phyloP scores from a whole-genome alignment of 2,113 vertebrate genomes.

The Scolopax mira region DNA sequence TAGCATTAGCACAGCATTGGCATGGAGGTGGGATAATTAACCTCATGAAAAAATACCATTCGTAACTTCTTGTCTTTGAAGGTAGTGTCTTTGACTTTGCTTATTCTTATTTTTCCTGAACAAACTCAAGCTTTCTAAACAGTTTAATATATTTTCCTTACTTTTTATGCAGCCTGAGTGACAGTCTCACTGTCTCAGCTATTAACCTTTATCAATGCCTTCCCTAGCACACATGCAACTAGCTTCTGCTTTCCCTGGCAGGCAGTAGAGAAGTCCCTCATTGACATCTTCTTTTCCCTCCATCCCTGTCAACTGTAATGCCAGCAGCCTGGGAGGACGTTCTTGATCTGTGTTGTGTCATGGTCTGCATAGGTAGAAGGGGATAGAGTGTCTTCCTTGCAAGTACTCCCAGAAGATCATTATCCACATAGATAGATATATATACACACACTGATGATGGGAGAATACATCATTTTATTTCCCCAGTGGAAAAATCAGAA shows the following conservation, averaged over 20 bases:
- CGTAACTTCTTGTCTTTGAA: not conserved
- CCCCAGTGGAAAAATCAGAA: not conserved
- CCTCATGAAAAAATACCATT: not conserved
- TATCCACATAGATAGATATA: not conserved
- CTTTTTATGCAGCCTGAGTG: not conserved
- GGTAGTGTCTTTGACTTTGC: not conserved
- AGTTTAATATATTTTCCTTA: not conserved
- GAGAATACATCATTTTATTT: not conserved
- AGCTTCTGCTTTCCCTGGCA: not conserved
- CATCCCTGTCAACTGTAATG: not conserved
- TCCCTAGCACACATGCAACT: not conserved
- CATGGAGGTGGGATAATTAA: not conserved
- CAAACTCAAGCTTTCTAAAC: not conserved
- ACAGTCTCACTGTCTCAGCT: not conserved
- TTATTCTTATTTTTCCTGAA: not conserved
- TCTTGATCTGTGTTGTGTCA: not conserved
- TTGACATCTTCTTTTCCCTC: not conserved
- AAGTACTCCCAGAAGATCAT: not conserved
- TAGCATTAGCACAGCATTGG: not conserved
- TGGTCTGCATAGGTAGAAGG: not conserved
- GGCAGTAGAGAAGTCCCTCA: not conserved
- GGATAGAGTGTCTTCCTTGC: not conserved
- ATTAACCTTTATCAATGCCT: not conserved
- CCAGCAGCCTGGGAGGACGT: not conserved
- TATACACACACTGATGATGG: not conserved